Percentiles rank a stretch among this genome's conserved stretches.
Conservation (phyloP, 2,113 vertebrate genomes). For the Alligator mississippiensis region DNA sequence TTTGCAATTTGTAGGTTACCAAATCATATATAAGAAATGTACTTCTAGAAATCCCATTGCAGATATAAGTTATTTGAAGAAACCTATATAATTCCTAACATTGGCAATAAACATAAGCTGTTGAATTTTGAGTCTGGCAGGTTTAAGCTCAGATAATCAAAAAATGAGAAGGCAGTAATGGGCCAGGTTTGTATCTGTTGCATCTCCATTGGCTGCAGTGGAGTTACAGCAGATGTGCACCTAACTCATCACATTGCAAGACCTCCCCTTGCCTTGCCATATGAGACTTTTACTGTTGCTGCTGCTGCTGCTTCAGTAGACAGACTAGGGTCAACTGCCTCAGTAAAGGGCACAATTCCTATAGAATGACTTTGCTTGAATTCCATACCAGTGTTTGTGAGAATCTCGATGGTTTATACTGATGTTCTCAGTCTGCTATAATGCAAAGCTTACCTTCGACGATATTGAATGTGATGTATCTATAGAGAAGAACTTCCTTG, state of each 20-base stretch:
- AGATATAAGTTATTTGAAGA: conserved; percentile 69
- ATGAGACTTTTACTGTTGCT: conserved; percentile 57
- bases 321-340: conserved; percentile 55
- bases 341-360: conserved; percentile 67
- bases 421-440: conserved; percentile 79
- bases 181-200: not conserved
- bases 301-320: conserved; percentile 75
- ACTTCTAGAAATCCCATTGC: conserved; percentile 64
- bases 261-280: conserved; percentile 21
- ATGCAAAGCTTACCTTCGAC: conserved; percentile 90
- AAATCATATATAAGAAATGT: conserved; percentile 68
- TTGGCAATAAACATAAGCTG: conserved; percentile 74
- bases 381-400: conserved; percentile 80
- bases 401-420: conserved; percentile 64
- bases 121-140: conserved; percentile 68
- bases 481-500: conserved; percentile 85
- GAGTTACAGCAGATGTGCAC: conserved; percentile 2
- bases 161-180: conserved; percentile 35
- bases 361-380: conserved; percentile 79
- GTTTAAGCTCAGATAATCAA: conserved; percentile 81
- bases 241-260: not conserved
- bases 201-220: not conserved
- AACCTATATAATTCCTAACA: conserved; percentile 70
- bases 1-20: conserved; percentile 61
- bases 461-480: conserved; percentile 90